Conservation (phyloP, 2,797 vertebrate species). For the Micrastur ruficollis region DNA sequence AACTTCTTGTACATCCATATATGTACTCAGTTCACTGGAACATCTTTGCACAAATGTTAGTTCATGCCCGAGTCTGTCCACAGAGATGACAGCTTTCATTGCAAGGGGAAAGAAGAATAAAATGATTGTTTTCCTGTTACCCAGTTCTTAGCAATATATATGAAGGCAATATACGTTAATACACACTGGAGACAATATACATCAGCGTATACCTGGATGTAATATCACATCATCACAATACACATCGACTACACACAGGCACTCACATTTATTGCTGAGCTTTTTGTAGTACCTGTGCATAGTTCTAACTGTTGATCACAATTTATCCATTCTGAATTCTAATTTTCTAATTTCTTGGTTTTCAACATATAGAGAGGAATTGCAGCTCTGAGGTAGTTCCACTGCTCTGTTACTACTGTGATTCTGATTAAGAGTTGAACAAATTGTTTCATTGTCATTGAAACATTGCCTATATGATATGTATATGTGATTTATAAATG, state of each 20-base stretch:
- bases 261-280: neutral
- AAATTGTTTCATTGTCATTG: neutral
- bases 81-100: neutral
- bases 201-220: neutral
- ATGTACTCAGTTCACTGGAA: neutral
- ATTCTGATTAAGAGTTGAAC: neutral
- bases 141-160: neutral
- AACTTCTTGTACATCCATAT: neutral
- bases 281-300: neutral
- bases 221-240: too few relatives aligned
- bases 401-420: neutral
- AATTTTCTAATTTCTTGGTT: neutral
- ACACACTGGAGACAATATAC: neutral
- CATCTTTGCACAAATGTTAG: neutral
- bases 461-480: neutral
- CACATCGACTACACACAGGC: neutral
- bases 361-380: neutral
- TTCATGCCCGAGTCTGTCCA: neutral
- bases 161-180: neutral
- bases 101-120: neutral
- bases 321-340: neutral
- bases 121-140: neutral
- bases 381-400: neutral
- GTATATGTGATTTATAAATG: neutral
- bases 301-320: neutral